Percentiles rank a stretch among this genome's conserved stretches.
Evolutionary conservation across 2,888 invertebrate genomes (phyloP).

Genomic region (Chamaedrilus cognettii): DNA sequence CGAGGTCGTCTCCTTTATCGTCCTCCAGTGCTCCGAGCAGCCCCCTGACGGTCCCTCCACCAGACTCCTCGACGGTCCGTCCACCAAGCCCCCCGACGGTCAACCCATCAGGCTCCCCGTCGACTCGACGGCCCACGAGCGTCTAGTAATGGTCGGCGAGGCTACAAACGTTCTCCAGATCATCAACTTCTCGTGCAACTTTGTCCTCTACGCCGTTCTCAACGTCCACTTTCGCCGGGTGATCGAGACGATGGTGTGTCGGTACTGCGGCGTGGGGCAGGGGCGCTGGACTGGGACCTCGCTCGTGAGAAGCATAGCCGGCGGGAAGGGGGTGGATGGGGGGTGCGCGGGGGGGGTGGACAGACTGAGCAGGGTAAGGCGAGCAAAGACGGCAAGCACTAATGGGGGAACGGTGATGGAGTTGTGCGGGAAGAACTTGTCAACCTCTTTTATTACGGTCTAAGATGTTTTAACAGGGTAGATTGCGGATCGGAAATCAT

Average conservation of each 20-base stretch:
- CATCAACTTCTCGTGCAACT: slow-evolving; percentile 36
- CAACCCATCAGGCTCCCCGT: neutral
- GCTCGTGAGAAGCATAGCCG: neutral
- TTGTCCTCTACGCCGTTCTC: slow-evolving; percentile 34
- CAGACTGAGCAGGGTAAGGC: neutral
- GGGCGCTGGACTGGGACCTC: neutral
- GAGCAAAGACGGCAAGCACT: neutral
- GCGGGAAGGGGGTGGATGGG: neutral
- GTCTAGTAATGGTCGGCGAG: slow-evolving; percentile 23
- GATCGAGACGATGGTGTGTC: slow-evolving; percentile 25
- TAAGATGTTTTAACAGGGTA: no score
- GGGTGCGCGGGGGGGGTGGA: neutral
- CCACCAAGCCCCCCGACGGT: no score
- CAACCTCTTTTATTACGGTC: neutral
- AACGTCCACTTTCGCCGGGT: slow-evolving; percentile 36
- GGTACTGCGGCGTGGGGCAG: slow-evolving; percentile 1
- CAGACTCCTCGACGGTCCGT: slow-evolving; percentile 6
- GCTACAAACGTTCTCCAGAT: slow-evolving; percentile 35
- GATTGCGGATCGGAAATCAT: no score
- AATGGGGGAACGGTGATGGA: neutral
- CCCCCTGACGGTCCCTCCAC: neutral
- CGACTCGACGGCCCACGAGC: neutral
- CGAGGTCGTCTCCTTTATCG: slow-evolving; percentile 48
- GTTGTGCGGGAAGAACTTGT: neutral
- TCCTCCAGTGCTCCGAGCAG: slow-evolving; percentile 1